These are phyloP conservation scores for Tupaia chinensis DNA, from an alignment of 2,113 vertebrate genomes.

Conservation along the genomic window DNA sequence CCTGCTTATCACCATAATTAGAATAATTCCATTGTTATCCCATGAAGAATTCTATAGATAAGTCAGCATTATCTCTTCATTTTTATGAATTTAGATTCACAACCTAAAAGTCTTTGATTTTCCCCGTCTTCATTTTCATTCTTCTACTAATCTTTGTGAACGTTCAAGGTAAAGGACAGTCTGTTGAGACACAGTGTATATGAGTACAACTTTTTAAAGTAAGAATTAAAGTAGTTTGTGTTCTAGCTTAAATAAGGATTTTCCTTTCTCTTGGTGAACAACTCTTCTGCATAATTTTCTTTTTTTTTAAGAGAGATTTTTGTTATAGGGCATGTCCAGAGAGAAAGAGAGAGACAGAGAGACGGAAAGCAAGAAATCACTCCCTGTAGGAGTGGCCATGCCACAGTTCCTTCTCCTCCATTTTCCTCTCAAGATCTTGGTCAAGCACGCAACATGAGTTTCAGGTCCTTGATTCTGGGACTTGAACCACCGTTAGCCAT, in stretches of 20 bases:
- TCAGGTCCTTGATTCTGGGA: too few relatives aligned
- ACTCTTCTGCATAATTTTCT: neutral
- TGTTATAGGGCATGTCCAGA: too few relatives aligned
- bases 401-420: too few relatives aligned
- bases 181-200: neutral
- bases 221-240: neutral
- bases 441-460: too few relatives aligned
- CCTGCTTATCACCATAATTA: neutral
- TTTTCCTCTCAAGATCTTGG: too few relatives aligned
- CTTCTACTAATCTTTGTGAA: neutral
- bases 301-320: too few relatives aligned
- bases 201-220: neutral
- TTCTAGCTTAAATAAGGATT: neutral
- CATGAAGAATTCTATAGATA: neutral
- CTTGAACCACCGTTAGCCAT: too few relatives aligned
- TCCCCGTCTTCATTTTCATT: neutral
- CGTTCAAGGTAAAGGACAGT: neutral
- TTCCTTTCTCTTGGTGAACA: neutral
- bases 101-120: neutral
- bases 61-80: neutral
- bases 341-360: too few relatives aligned
- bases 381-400: too few relatives aligned
- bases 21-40: neutral
- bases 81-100: neutral
- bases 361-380: too few relatives aligned